These are phyloP conservation scores for Eurystomus gularis DNA, from an alignment of 2,113 vertebrate genomes.

Conservation along the genomic window DNA sequence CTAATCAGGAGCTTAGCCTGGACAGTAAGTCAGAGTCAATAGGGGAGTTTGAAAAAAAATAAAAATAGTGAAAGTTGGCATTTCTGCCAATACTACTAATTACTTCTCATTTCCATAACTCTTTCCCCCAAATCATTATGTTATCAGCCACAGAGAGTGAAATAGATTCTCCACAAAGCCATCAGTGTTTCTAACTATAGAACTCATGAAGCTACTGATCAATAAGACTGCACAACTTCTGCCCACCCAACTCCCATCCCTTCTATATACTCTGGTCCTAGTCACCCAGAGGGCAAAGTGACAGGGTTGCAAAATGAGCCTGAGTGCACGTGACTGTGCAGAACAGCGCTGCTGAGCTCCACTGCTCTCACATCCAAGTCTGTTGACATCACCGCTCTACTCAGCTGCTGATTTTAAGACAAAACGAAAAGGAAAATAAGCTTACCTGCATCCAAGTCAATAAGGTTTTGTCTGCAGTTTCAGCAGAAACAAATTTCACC, in stretches of 20 bases:
- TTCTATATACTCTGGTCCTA: not conserved
- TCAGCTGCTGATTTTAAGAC: not conserved
- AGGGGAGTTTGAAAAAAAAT: not conserved
- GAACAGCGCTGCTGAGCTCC: not conserved
- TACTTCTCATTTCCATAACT: constrained; percentile 13
- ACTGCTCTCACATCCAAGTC: not conserved
- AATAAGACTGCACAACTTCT: not conserved
- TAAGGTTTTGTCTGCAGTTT: not conserved
- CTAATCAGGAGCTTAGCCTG: not conserved
- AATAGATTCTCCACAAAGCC: not conserved
- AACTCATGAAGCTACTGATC: not conserved
- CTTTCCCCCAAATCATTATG: not conserved
- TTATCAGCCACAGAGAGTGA: not conserved
- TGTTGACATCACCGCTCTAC: not conserved
- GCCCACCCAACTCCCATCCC: not conserved
- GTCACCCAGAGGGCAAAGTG: not conserved
- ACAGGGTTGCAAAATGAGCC: not conserved
- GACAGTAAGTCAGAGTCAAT: not conserved
- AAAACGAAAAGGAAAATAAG: not conserved
- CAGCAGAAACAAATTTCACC: not conserved
- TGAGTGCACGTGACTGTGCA: not conserved
- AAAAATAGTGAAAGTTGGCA: not conserved
- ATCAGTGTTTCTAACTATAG: not conserved
- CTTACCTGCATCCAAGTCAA: not conserved
- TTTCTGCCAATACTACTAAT: constrained; percentile 1